Percentiles rank a stretch among this genome's conserved stretches.
phyloP scores from a whole-genome alignment of 2,888 invertebrate genomes.

The Empis stercorea region DNA sequence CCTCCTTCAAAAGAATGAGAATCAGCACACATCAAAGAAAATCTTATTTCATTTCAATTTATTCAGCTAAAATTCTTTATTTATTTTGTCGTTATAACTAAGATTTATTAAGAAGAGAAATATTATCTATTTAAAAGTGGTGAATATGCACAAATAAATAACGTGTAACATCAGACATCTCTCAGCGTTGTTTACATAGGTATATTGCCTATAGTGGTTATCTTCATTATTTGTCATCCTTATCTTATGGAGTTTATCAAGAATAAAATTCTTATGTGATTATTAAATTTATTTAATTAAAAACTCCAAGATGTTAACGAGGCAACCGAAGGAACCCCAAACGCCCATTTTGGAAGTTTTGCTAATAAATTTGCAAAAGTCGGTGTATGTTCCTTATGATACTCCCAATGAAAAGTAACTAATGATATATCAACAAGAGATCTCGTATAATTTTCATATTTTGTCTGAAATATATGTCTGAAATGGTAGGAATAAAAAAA shows the following conservation, averaged over 20 bases:
- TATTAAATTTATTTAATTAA: slow-evolving; percentile 10
- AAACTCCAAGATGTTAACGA: slow-evolving; percentile 23
- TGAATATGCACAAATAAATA: too few species aligned
- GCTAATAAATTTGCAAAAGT: slow-evolving; percentile 22
- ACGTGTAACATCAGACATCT: too few species aligned
- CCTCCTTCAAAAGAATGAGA: too few species aligned
- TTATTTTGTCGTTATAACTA: too few species aligned
- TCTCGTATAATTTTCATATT: slow-evolving; percentile 15
- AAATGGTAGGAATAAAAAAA: background rate
- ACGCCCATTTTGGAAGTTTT: slow-evolving; percentile 24
- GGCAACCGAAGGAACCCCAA: slow-evolving; percentile 24
- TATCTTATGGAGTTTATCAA: background rate
- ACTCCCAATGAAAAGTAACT: slow-evolving; percentile 23
- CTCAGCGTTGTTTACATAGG: too few species aligned
- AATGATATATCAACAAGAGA: slow-evolving; percentile 24
- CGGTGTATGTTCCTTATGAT: slow-evolving; percentile 24
- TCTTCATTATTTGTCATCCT: too few species aligned
- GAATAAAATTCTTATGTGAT: background rate
- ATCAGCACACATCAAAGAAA: too few species aligned
- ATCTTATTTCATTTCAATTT: too few species aligned
- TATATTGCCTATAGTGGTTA: too few species aligned
- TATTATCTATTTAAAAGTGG: too few species aligned
- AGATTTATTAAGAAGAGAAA: too few species aligned
- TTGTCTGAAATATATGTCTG: slow-evolving; percentile 15
- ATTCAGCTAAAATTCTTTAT: too few species aligned